Evolutionary conservation across 1,140 invertebrate genomes (phyloP).

Genomic region (Dinoponera quadriceps): DNA sequence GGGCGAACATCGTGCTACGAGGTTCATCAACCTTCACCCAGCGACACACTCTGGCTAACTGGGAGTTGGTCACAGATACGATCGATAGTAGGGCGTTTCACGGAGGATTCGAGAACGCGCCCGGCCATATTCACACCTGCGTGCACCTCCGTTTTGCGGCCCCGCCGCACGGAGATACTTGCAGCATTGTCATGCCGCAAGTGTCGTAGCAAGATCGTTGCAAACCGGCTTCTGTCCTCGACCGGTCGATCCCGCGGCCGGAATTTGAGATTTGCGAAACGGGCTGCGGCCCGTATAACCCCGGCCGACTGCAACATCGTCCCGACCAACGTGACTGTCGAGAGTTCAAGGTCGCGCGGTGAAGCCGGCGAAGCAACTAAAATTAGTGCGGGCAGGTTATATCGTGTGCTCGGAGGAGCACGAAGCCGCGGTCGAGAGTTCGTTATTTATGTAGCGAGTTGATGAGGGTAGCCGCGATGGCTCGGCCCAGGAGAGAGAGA

Average conservation of each 20-base stretch:
- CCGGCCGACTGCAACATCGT: slow-evolving; percentile 14
- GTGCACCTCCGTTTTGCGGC: neutral
- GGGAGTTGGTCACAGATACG: slow-evolving; percentile 34
- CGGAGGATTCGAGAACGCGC: slow-evolving; percentile 55
- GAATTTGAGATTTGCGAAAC: slow-evolving; percentile 30
- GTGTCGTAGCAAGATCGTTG: slow-evolving; percentile 34
- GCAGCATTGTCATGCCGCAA: slow-evolving; percentile 34
- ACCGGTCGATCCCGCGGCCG: slow-evolving; percentile 27
- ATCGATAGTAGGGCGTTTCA: slow-evolving; percentile 63
- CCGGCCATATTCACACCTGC: slow-evolving; percentile 12
- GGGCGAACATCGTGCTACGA: neutral
- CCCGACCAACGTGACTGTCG: slow-evolving; percentile 21
- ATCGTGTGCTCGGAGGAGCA: slow-evolving; percentile 26
- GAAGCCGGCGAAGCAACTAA: slow-evolving; percentile 31
- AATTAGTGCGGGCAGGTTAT: slow-evolving; percentile 52
- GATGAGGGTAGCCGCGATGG: slow-evolving; percentile 12
- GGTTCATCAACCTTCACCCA: slow-evolving; percentile 57
- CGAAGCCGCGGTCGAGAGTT: neutral
- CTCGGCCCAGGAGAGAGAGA: neutral
- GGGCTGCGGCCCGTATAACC: neutral
- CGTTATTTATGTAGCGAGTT: slow-evolving; percentile 53
- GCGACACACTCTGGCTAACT: slow-evolving; percentile 45
- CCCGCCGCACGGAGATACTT: neutral
- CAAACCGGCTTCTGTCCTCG: neutral
- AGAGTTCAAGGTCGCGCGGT: slow-evolving; percentile 46